Base-by-base conservation (phyloP, 2,797 vertebrate species). In the Trachurus trachurus region DNA sequence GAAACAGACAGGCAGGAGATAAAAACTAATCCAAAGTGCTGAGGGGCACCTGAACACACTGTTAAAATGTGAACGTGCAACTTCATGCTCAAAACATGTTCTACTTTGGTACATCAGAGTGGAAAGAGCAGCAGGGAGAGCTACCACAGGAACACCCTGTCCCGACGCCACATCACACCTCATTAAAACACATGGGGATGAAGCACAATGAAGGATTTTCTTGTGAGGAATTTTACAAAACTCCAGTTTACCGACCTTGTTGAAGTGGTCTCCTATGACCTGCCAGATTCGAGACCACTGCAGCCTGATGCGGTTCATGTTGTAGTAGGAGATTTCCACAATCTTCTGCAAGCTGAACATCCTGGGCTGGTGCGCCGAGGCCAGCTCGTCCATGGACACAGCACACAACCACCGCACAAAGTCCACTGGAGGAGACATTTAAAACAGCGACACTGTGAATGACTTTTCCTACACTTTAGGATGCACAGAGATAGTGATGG, bases 341-440 rank as follows among this genome's bases (percentile, higher is more conserved):
- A 99, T 99, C 95, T 99, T 99, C 89, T 99, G 98, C 85, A 99
- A 86, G 88, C 98, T 99, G 94, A 99, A 99, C 98, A 99, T 99
- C 75, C 98, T 95, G 0, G 98, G 97, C 76, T 99, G 97, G 88
- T 98, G 98, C 0, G 96, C 93, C 0, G 97, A 98, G 19, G 97
- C 98, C 92, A 99, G 91, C 88, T 99, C 98, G 1, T 99, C 98
- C 98, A 99, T 98, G 63, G 98, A 99, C 50, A 99, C 97, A 0
- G 96, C 97, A 6, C 98, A 99, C 59, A 99, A 90, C 97, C 98
- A 99, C 2, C 97, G 94, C 83, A 99, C 98, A 90, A 99, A 99
- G 92, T 99, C 98, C 89, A 99, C 98, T 99, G 87, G 65, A 47
- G 52, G 65, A 47, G 52, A 40, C 44, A 59, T 71, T 17, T 2